Conservation (phyloP, 1,140 invertebrate genomes). For the Medauroidea extradentata region DNA sequence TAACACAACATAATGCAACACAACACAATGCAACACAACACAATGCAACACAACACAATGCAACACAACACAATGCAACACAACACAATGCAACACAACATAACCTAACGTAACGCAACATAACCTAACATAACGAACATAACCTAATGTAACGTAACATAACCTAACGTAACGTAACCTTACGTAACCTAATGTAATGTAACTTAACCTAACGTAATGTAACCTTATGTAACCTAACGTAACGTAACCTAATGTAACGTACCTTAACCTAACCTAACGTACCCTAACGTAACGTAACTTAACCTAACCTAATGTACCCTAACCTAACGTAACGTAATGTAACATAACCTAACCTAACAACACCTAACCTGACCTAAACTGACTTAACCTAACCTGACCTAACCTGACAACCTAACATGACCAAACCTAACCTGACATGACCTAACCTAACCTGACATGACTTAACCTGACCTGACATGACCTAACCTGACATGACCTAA, state of each 20-base stretch:
- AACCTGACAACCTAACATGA: too few relatives aligned
- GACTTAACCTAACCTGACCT: too few relatives aligned
- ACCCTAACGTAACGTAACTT: background rate
- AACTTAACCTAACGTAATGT: background rate
- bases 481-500: too few relatives aligned
- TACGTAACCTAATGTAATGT: background rate
- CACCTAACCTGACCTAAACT: too few relatives aligned
- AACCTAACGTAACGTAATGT: too few relatives aligned
- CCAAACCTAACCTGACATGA: too few relatives aligned
- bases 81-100: background rate
- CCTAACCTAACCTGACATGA: too few relatives aligned
- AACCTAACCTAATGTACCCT: background rate
- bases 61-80: background rate
- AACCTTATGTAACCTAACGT: background rate
- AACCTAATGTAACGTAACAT: background rate
- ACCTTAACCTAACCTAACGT: too few relatives aligned
- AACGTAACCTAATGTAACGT: too few relatives aligned
- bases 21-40: background rate
- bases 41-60: slow-evolving; percentile 1
- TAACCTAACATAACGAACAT: background rate
- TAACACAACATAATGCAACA: background rate
- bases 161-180: background rate
- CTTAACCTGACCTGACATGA: too few relatives aligned
- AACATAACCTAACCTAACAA: too few relatives aligned
- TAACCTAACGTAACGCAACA: background rate